Percentiles rank a stretch among this genome's conserved stretches.
phyloP scores from a whole-genome alignment of 2,888 invertebrate genomes.

The Drosophila prostipennis region DNA sequence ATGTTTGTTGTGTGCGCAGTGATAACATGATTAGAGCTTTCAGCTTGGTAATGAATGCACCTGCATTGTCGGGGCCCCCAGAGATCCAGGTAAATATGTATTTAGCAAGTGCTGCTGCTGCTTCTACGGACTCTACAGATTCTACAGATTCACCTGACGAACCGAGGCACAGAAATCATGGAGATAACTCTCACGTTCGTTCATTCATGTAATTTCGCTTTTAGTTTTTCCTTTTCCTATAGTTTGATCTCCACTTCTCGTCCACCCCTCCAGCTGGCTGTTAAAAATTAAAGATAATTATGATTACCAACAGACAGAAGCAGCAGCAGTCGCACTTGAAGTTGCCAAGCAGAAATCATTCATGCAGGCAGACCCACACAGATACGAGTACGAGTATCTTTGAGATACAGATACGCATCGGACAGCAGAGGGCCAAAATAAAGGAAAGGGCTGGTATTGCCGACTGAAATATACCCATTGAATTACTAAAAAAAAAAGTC shows the following conservation, averaged over 20 bases:
- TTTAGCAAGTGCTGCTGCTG: slow-evolving; percentile 41
- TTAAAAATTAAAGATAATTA: slow-evolving; percentile 68
- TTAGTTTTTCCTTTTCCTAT: slow-evolving; percentile 39
- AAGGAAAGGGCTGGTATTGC: background rate
- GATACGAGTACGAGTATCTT: slow-evolving; percentile 30
- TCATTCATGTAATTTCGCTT: slow-evolving; percentile 67
- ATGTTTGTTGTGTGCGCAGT: slow-evolving; percentile 36
- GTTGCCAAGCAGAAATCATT: slow-evolving; percentile 57
- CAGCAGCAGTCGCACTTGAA: slow-evolving; percentile 40
- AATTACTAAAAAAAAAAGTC: no score
- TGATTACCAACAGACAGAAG: slow-evolving; percentile 63
- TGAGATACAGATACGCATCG: slow-evolving; percentile 53
- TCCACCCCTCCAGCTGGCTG: slow-evolving; percentile 14
- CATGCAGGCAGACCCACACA: slow-evolving; percentile 49
- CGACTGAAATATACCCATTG: background rate
- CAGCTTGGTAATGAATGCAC: slow-evolving; percentile 38
- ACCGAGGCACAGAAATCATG: slow-evolving; percentile 22
- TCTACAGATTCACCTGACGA: slow-evolving; percentile 19
- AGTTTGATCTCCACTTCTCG: slow-evolving; percentile 33
- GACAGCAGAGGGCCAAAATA: slow-evolving; percentile 29
- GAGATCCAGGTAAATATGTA: slow-evolving; percentile 35
- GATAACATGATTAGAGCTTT: slow-evolving; percentile 59
- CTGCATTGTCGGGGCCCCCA: slow-evolving; percentile 34
- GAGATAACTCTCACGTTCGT: slow-evolving; percentile 20
- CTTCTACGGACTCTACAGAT: background rate